phyloP scores from a whole-genome alignment of 2,888 invertebrate species.

The Agonopterix heracliana region DNA sequence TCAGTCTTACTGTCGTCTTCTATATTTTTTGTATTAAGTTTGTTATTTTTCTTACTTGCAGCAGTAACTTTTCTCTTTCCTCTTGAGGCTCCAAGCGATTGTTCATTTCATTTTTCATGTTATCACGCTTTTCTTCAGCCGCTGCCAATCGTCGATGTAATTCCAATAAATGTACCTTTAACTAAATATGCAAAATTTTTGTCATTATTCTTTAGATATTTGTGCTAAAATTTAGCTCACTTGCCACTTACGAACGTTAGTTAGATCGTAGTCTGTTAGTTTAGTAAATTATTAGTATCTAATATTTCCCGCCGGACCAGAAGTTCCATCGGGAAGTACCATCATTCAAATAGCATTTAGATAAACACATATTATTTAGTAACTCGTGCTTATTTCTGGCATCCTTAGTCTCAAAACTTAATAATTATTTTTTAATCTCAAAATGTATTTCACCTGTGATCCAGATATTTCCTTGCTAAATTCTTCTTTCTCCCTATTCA shows the following conservation, averaged over 20 bases:
- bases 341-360: too few relatives aligned
- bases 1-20: not conserved
- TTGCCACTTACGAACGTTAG: too few relatives aligned
- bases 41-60: slow-evolving; percentile 73
- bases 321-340: too few relatives aligned
- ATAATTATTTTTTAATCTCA: too few relatives aligned
- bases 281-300: not conserved
- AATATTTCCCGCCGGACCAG: too few relatives aligned
- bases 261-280: too few relatives aligned
- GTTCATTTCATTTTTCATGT: slow-evolving; percentile 81
- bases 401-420: too few relatives aligned
- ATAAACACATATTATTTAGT: not conserved
- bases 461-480: slow-evolving; percentile 81
- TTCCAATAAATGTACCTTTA: slow-evolving; percentile 63
- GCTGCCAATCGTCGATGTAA: slow-evolving; percentile 50
- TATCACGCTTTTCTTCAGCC: slow-evolving; percentile 73
- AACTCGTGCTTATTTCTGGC: too few relatives aligned
- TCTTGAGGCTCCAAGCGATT: slow-evolving; percentile 84
- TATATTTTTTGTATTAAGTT: not conserved
- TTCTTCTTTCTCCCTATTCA: slow-evolving; percentile 79
- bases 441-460: slow-evolving; percentile 64
- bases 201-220: too few relatives aligned
- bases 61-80: slow-evolving; percentile 83
- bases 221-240: too few relatives aligned
- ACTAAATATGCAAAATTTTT: slow-evolving; percentile 32